Evolutionary conservation across 2,888 invertebrate species (phyloP), one percentile per base, ranked within the genome.

Genomic region (Aleiodes testaceus): DNA sequence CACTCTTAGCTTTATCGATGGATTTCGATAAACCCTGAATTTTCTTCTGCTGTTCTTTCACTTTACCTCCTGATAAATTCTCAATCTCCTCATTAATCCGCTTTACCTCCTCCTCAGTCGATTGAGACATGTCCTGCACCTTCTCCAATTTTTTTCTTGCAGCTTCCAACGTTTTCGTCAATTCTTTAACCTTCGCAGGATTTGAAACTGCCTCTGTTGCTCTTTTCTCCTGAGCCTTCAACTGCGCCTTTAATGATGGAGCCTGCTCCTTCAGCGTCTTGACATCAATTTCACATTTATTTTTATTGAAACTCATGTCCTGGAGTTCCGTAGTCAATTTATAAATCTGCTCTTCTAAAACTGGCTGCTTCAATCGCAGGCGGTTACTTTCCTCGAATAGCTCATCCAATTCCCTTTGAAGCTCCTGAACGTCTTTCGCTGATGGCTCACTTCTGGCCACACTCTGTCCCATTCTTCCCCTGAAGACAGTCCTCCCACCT

Each of bases 381-480:
- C 89, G 77, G 70, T 87, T 81, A 44, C 88, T 84, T 63, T 83
- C 80, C 44, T 86, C 79, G 74, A 87, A 89, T 22, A 88, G 76
- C 66, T 80, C 72, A 53, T 88, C 83, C 4, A 90, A 83, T 69
- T 89, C 86, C 0, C 81, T 73, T 82, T 92, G 90, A 75, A 92
- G 82, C 1, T 89, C 89, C 69, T 91, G 90, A 1, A 94, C 81
- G 73, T 92, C 92, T 80, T 89, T 86, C 63, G 89, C 88, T 69
- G 88, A 82, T 65, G 88, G 81, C 76, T 88, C 85, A 72, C 82
- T 86, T 76, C 85, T 79, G 44, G 87, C 87, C 66, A 92, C 93
- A 80, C 90, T 90, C 66, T 92, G 92, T 0, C 95, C 94, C 95
- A 98, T 98, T 73, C 95, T 91, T 0, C 97, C 97, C 59, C 92